These are phyloP conservation scores for Camponotus fellah DNA, from an alignment of 2,888 invertebrate genomes.

Conservation along the genomic window DNA sequence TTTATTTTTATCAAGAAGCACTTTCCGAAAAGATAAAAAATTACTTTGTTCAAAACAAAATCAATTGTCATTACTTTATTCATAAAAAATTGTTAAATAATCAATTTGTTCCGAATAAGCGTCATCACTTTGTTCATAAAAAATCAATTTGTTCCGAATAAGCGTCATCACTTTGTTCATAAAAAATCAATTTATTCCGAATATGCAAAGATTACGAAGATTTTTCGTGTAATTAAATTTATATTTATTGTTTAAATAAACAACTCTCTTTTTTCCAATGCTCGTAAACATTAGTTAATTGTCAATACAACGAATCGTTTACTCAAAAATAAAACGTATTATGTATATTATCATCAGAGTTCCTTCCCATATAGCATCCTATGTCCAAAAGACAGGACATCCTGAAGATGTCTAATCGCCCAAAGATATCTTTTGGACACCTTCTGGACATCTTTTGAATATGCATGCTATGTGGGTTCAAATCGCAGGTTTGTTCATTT, in stretches of 20 bases:
- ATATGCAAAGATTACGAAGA: not conserved
- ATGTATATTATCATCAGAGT: not conserved
- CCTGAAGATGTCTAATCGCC: too few species aligned
- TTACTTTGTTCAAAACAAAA: too few species aligned
- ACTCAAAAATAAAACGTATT: too few species aligned
- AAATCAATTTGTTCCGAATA: too few species aligned
- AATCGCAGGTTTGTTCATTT: not conserved
- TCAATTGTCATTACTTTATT: too few species aligned
- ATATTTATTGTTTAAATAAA: not conserved
- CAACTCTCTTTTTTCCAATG: not conserved
- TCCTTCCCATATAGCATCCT: too few species aligned
- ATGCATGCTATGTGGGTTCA: not conserved
- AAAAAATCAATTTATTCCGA: too few species aligned
- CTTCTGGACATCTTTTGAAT: too few species aligned
- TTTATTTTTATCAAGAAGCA: slow-evolving; percentile 5
- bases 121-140: not conserved
- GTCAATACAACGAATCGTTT: not conserved
- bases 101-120: not conserved
- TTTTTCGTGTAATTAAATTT: not conserved
- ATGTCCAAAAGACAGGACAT: too few species aligned
- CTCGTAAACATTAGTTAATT: not conserved
- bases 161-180: too few species aligned
- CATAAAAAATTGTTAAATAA: too few species aligned
- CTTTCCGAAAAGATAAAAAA: not conserved
- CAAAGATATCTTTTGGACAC: too few species aligned